A percentile compares a stretch with the other conserved stretches of the same genome.
These are phyloP conservation scores for Bungarus multicinctus DNA, from an alignment of 2,113 vertebrate genomes.

Conservation along the genomic window DNA sequence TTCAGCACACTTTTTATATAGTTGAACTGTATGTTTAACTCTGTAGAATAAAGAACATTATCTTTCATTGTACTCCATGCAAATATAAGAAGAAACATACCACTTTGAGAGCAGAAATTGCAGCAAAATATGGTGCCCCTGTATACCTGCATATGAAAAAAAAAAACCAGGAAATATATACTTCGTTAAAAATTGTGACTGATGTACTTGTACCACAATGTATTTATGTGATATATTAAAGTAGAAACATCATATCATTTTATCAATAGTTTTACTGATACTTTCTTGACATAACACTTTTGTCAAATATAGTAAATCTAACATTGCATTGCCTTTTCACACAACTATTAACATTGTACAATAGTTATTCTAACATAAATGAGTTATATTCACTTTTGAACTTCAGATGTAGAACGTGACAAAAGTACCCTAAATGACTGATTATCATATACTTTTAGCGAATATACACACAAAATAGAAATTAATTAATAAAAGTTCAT, in stretches of 20 bases:
- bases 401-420: neutral
- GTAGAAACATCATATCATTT: neutral
- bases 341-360: neutral
- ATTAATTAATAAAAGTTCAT: neutral
- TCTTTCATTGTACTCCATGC: constrained; percentile 13
- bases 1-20: neutral
- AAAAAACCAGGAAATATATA: constrained; percentile 10
- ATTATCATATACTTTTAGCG: neutral
- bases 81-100: constrained; percentile 68
- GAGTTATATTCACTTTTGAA: neutral
- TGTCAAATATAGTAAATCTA: neutral
- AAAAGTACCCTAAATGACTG: neutral
- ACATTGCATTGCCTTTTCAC: neutral
- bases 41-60: neutral
- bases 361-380: neutral
- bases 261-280: neutral
- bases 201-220: constrained; percentile 7
- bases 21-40: neutral
- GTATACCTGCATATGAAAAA: constrained; percentile 81
- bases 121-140: constrained; percentile 95
- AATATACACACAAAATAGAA: neutral
- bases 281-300: neutral
- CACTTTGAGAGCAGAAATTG: constrained; percentile 94
- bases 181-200: neutral
- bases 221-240: neutral